A percentile compares a stretch with the other conserved stretches of the same genome.
These are phyloP conservation scores for Cephalopachus bancanus DNA, from an alignment of 2,797 vertebrate species.

Conservation along the genomic window DNA sequence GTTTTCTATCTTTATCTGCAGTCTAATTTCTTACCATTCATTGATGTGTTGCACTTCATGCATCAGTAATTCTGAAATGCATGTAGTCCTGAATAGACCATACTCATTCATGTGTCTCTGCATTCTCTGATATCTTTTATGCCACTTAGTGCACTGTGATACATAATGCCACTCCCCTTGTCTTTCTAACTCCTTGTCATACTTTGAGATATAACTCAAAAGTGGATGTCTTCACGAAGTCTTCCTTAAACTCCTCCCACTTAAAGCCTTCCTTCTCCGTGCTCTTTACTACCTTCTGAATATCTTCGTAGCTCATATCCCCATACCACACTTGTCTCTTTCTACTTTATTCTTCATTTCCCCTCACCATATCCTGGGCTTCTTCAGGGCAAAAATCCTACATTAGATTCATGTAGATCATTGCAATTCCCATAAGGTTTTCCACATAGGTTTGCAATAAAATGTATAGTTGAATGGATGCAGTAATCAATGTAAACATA, in stretches of 20 bases:
- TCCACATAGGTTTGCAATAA: not conserved
- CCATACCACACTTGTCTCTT: not conserved
- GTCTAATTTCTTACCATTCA: not conserved
- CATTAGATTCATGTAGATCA: not conserved
- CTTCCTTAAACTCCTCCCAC: not conserved
- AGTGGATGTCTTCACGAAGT: not conserved
- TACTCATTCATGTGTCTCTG: not conserved
- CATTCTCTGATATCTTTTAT: not conserved
- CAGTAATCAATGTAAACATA: constrained; percentile 6
- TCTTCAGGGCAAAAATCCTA: not conserved
- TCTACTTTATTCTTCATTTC: not conserved
- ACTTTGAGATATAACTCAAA: not conserved
- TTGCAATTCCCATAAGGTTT: not conserved
- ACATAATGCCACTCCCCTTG: not conserved
- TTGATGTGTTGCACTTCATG: not conserved
- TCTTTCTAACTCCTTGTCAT: not conserved
- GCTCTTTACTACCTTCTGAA: not conserved
- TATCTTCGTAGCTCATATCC: not conserved
- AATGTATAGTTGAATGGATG: not conserved
- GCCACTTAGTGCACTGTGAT: not conserved
- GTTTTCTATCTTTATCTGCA: not conserved
- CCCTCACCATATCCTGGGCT: not conserved
- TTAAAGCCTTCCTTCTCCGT: not conserved
- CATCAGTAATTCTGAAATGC: not conserved
- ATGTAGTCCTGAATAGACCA: not conserved